Base-by-base conservation (phyloP, 2,797 vertebrate species). In the Carapus acus region DNA sequence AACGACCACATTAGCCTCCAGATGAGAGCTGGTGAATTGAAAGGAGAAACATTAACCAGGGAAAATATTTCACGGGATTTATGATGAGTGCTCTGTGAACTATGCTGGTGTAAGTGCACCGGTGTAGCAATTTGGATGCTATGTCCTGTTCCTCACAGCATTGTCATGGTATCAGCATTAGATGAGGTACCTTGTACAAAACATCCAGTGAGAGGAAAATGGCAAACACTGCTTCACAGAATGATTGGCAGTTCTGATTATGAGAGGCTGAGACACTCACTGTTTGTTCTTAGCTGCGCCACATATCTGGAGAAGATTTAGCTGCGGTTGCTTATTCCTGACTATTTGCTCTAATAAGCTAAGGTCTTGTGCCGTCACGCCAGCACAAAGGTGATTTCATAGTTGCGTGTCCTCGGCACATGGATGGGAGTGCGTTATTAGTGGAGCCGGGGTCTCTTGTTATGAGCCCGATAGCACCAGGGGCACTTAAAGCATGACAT, bases 401-500 rank as follows among this genome's bases (percentile, higher is more conserved):
- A 68, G 66, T 67, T 67, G 66, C 47, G 46, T 62, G 36, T 61
- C 52, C 57, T 45, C 58, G 7, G 27, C 55, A 57, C 58, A 42
- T n/a, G 6, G 7, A 23, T 17, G 55, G n/a, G 54, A 57, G 61
- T 66, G 55, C 69, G 16, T 67, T 22, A 42, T 41, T 33, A 27
- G 33, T 52, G 44, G 62, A 62, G 64, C 37, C 21, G 60, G 69
- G 68, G 52, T 71, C 67, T 75, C 51, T 59, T 69, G 49, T 73
- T 73, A 71, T 69, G 65, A 72, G 64, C 63, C 48, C 58, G 49
- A 62, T 71, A 77, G 48, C 81, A 76, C 59, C 76, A 65, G 80
- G 74, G 59, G 62, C 46, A 71, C 69, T 64, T 51, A 66, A 74
- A 59, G 69, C 73, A 71, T 83, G 81, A 83, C 81, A 85, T 85